Conservation (phyloP, 2,888 invertebrate genomes). For the Arctia plantaginis region DNA sequence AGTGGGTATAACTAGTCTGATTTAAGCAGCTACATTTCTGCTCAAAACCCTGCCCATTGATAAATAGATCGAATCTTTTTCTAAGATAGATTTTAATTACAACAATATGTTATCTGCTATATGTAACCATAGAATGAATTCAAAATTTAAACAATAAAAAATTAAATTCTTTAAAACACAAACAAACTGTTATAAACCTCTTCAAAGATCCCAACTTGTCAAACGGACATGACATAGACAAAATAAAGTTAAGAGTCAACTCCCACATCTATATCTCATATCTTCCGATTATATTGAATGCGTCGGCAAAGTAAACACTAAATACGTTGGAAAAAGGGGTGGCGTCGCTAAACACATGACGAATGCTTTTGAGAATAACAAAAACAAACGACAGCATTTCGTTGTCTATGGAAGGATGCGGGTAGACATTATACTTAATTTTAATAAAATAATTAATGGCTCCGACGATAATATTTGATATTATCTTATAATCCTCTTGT, state of each 20-base stretch:
- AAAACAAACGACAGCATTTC: conserved; percentile 73
- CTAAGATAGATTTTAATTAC: background rate
- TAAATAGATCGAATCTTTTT: background rate
- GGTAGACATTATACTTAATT: conserved; percentile 62
- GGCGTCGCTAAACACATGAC: conserved; percentile 59
- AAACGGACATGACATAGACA: conserved; percentile 34
- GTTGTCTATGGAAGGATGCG: conserved; percentile 64
- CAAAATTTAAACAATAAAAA: background rate
- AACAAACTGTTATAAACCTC: conserved; percentile 20
- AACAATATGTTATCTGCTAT: background rate
- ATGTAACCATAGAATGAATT: conserved; percentile 15
- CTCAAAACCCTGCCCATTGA: background rate
- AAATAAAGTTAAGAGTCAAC: conserved; percentile 31
- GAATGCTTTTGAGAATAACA: conserved; percentile 67
- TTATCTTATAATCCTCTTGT: conserved; percentile 44
- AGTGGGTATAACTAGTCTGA: background rate
- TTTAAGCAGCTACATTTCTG: background rate
- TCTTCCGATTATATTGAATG: conserved; percentile 46
- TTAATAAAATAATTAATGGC: conserved; percentile 62
- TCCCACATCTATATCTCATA: conserved; percentile 46
- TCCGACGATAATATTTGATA: conserved; percentile 28
- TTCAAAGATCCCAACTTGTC: conserved; percentile 15
- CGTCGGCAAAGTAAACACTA: conserved; percentile 24
- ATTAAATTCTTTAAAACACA: conserved; percentile 4
- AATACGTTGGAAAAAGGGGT: conserved; percentile 40